A percentile compares a stretch with the other conserved stretches of the same genome.
phyloP scores from a whole-genome alignment of 2,888 invertebrate genomes.

The Eupithecia centaureata region DNA sequence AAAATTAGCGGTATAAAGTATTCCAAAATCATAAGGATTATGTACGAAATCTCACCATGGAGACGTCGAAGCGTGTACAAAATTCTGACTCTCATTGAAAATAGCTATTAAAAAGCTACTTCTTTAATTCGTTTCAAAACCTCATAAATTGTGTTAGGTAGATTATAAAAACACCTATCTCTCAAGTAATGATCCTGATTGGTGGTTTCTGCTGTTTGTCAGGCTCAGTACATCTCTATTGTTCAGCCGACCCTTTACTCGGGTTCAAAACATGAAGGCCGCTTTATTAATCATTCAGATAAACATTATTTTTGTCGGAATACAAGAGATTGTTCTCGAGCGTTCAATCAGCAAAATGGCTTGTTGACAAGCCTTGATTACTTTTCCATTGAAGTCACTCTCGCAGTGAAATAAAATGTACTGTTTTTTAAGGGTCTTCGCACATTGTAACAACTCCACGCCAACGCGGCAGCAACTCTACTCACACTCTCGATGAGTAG shows the following conservation, averaged over 20 bases:
- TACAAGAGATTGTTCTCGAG: conserved; percentile 5
- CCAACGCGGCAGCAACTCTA: too few species aligned
- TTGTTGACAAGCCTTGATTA: not conserved
- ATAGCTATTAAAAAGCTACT: not conserved
- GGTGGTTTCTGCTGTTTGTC: not conserved
- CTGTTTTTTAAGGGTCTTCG: too few species aligned
- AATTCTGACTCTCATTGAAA: not conserved
- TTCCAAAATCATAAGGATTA: not conserved
- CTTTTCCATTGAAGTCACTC: not conserved
- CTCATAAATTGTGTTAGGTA: not conserved
- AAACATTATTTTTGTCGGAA: conserved; percentile 6
- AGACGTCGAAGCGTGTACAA: not conserved
- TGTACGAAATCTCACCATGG: too few species aligned
- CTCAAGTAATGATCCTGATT: not conserved
- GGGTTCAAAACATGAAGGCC: not conserved
- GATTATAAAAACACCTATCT: not conserved
- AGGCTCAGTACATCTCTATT: not conserved
- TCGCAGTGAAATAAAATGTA: not conserved
- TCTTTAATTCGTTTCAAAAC: not conserved
- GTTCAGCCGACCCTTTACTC: not conserved
- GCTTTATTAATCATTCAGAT: conserved; percentile 1
- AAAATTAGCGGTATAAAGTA: too few species aligned
- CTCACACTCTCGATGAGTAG: too few species aligned
- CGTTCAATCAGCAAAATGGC: not conserved
- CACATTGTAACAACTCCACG: too few species aligned